phyloP scores from a whole-genome alignment of 2,797 vertebrate genomes.

The Pagetopsis macropterus region DNA sequence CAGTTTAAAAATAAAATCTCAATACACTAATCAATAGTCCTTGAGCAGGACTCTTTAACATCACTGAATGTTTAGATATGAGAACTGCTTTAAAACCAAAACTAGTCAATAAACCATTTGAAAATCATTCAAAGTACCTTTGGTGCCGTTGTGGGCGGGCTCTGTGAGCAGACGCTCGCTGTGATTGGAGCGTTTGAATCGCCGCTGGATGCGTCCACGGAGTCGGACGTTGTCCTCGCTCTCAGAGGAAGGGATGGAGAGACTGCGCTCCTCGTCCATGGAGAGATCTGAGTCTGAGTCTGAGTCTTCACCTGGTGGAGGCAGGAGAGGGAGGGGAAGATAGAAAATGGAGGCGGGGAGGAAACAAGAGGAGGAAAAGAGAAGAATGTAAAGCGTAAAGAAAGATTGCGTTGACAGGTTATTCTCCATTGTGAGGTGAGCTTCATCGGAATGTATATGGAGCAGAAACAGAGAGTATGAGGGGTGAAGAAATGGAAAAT shows the following conservation, averaged over 20 bases:
- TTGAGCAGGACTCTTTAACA: background rate
- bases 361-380: background rate
- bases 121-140: conserved; percentile 81
- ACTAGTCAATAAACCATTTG: background rate
- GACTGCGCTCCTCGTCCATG: conserved; percentile 94
- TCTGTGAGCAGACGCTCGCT: conserved; percentile 94
- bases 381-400: background rate
- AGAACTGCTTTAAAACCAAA: background rate
- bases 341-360: background rate
- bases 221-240: conserved; percentile 95
- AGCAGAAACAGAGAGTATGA: background rate
- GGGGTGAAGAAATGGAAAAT: background rate
- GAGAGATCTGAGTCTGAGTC: conserved; percentile 97
- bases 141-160: conserved; percentile 87
- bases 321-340: background rate
- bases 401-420: background rate
- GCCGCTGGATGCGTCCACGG: conserved; percentile 93
- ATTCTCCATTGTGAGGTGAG: background rate
- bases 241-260: conserved; percentile 97
- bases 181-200: conserved; percentile 91
- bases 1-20: background rate
- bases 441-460: background rate
- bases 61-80: background rate
- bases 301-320: conserved; percentile 90
- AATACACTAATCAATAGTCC: background rate